These are phyloP conservation scores for Conistra vaccinii DNA, from an alignment of 2,888 invertebrate species.

Conservation along the genomic window DNA sequence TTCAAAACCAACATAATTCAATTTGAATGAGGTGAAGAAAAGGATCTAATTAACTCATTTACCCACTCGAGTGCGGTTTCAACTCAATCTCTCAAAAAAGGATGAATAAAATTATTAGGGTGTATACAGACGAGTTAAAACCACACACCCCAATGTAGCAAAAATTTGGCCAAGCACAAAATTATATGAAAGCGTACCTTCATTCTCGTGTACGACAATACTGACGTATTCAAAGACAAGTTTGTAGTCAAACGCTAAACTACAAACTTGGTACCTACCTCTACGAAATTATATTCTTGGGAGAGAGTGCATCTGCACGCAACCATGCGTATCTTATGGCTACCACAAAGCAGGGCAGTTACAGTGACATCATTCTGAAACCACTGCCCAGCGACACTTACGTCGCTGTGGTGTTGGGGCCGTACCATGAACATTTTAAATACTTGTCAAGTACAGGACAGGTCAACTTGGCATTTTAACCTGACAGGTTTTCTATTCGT, in stretches of 20 bases:
- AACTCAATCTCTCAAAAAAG: slow-evolving; percentile 34
- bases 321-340: background rate
- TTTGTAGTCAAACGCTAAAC: background rate
- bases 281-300: background rate
- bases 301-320: background rate
- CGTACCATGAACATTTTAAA: too few relatives aligned
- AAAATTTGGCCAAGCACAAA: background rate
- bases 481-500: too few relatives aligned
- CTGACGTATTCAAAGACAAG: background rate
- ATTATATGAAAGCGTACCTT: background rate
- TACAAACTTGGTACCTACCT: background rate
- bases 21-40: slow-evolving; percentile 51
- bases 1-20: slow-evolving; percentile 47
- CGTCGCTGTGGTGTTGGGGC: background rate
- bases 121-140: background rate
- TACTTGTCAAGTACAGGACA: too few relatives aligned
- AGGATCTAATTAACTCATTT: slow-evolving; percentile 62
- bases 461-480: too few relatives aligned
- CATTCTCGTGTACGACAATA: too few relatives aligned
- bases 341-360: background rate
- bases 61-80: slow-evolving; percentile 47
- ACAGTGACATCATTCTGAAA: background rate
- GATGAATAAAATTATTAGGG: slow-evolving; percentile 45
- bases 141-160: too few relatives aligned
- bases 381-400: background rate